Conservation (phyloP, 2,113 vertebrate species). For the Callaeas wilsoni region DNA sequence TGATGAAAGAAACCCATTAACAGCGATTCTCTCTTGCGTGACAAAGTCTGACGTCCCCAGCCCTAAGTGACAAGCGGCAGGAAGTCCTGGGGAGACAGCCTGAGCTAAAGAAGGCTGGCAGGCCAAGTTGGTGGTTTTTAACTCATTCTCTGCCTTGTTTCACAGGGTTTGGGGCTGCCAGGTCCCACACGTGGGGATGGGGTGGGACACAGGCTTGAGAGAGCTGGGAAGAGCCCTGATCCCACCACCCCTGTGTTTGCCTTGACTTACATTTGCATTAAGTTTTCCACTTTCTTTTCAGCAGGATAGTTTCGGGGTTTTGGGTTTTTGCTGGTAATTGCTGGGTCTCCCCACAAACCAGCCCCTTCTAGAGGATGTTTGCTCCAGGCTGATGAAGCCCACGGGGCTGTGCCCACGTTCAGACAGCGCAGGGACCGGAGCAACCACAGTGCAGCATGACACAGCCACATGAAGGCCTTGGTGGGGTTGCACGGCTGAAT, state of each 20-base stretch:
- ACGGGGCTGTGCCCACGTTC: accelerated
- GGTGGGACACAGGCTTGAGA: not conserved
- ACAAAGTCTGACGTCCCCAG: conserved; percentile 40
- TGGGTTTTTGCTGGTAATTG: not conserved
- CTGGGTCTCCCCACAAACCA: not conserved
- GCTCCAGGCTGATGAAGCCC: not conserved
- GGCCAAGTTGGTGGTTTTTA: not conserved
- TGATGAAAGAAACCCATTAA: conserved; percentile 62
- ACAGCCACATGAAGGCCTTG: not conserved
- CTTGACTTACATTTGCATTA: not conserved
- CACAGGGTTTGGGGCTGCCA: accelerated
- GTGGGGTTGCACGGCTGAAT: not conserved
- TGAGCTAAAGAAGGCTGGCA: conserved; percentile 1
- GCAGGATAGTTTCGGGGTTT: not conserved
- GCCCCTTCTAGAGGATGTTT: not conserved
- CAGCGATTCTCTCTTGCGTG: conserved; percentile 53
- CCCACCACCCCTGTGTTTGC: not conserved
- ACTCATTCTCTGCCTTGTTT: not conserved
- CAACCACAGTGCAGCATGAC: not conserved
- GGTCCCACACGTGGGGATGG: not conserved
- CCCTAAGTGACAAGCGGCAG: conserved; percentile 39
- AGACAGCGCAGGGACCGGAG: accelerated
- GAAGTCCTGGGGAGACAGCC: conserved; percentile 47
- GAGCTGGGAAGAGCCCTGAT: not conserved
- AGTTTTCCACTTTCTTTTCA: not conserved